Conservation (phyloP, 2,797 vertebrate species). For the Schizothorax lantsangensis region DNA sequence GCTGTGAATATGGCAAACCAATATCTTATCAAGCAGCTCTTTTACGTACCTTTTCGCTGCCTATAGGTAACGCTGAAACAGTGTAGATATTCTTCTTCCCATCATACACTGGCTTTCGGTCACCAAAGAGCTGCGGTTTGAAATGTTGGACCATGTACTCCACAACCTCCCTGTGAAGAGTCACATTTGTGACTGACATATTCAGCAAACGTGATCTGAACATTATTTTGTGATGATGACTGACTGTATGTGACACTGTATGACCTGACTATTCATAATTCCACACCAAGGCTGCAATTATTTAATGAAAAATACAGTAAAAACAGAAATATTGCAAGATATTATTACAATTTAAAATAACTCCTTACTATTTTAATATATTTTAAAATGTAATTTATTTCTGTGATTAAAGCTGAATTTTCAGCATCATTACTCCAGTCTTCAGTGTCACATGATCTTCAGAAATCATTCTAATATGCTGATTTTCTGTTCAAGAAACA, state of each 20-base stretch:
- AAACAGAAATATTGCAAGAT: neutral
- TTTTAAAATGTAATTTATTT: neutral
- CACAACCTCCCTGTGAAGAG: conserved; percentile 90
- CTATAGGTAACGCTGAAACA: conserved; percentile 95
- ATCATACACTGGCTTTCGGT: conserved; percentile 97
- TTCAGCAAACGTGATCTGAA: neutral
- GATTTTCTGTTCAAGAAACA: neutral
- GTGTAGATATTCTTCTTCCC: conserved; percentile 99
- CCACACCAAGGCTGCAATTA: neutral
- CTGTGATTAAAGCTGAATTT: neutral
- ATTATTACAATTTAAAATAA: neutral
- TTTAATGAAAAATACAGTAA: neutral
- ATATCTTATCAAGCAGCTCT: neutral
- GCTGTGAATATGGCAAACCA: neutral
- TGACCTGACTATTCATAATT: too few species aligned
- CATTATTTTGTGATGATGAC: neutral
- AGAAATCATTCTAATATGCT: neutral
- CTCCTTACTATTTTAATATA: neutral
- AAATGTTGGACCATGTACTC: conserved; percentile 99
- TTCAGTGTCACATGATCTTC: neutral
- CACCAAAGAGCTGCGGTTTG: conserved; percentile 98
- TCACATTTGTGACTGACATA: neutral
- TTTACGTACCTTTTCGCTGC: conserved; percentile 89
- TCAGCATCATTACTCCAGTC: neutral
- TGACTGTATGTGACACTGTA: neutral